A percentile compares a stretch with the other conserved stretches of the same genome.
These are phyloP conservation scores for Enteromius fasciolatus DNA, from an alignment of 2,797 vertebrate species.

Conservation along the genomic window DNA sequence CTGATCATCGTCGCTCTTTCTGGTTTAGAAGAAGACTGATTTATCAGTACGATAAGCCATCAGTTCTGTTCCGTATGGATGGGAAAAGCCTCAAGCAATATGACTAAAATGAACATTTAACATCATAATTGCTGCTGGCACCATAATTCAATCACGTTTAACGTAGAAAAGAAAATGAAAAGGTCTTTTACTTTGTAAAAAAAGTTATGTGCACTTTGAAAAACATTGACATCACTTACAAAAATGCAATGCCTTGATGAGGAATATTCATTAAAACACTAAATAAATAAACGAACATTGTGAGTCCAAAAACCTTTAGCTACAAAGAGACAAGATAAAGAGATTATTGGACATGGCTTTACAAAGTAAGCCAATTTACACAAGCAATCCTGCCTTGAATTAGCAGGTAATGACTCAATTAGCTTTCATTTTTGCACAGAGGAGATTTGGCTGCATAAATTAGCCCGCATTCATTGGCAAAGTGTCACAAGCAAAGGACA, in stretches of 20 bases:
- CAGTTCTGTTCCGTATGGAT: background rate
- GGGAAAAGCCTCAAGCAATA: background rate
- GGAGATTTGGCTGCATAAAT: conserved; percentile 99
- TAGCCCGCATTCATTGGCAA: conserved; percentile 98
- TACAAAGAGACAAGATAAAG: conserved; percentile 11
- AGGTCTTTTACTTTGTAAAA: background rate
- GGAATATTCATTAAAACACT: background rate
- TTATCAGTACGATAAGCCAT: background rate
- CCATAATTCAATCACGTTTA: background rate
- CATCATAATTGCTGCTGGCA: background rate
- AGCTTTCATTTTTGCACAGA: conserved; percentile 99
- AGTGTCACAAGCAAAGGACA: conserved; percentile 99
- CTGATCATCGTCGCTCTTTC: background rate
- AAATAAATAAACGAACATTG: no score
- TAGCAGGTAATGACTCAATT: conserved; percentile 99
- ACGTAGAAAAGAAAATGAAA: background rate
- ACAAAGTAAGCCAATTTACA: conserved; percentile 99
- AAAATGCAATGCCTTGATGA: background rate
- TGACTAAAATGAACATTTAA: conserved; percentile 21
- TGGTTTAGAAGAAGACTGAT: background rate
- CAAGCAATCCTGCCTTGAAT: conserved; percentile 96
- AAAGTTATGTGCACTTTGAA: background rate
- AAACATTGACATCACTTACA: background rate
- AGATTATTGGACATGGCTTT: conserved; percentile 81
- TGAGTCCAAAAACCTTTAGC: conserved; percentile 8